Evolutionary conservation across 2,888 invertebrate species (phyloP).

Genomic region (Odontomyia ornata): DNA sequence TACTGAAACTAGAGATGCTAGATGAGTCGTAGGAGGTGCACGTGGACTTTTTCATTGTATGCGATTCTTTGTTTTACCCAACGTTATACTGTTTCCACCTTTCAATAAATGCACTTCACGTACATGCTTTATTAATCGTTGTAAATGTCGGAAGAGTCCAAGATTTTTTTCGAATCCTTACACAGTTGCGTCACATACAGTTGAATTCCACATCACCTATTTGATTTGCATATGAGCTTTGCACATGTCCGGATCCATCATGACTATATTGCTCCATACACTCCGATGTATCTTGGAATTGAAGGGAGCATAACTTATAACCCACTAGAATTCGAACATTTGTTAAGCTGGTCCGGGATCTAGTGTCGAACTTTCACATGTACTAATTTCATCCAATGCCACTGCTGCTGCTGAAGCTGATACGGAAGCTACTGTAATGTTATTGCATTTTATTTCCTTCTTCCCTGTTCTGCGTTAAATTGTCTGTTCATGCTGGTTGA

Average conservation of each 20-base stretch:
- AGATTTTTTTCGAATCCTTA: constrained; percentile 82
- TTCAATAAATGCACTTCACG: constrained; percentile 91
- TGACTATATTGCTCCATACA: constrained; percentile 90
- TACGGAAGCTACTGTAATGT: constrained; percentile 75
- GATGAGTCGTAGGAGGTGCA: constrained; percentile 47
- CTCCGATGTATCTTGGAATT: constrained; percentile 89
- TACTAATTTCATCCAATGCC: constrained; percentile 65
- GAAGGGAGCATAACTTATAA: constrained; percentile 90
- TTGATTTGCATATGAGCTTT: constrained; percentile 64
- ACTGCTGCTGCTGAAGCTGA: too few relatives aligned
- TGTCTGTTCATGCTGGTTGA: too few relatives aligned
- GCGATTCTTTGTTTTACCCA: constrained; percentile 73
- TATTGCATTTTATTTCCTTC: constrained; percentile 87
- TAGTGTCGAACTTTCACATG: constrained; percentile 64
- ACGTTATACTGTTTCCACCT: constrained; percentile 77
- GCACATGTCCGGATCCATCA: constrained; percentile 80
- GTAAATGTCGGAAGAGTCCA: constrained; percentile 90
- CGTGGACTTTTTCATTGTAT: constrained; percentile 46
- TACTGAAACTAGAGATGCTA: too few relatives aligned
- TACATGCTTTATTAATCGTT: constrained; percentile 87
- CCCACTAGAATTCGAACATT: constrained; percentile 90
- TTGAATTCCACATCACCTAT: constrained; percentile 73
- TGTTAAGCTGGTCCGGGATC: constrained; percentile 39
- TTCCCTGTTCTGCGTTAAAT: too few relatives aligned
- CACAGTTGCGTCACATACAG: constrained; percentile 88